Evolutionary conservation across 1,140 invertebrate genomes (phyloP).

Genomic region (Psilanteris sp.): DNA sequence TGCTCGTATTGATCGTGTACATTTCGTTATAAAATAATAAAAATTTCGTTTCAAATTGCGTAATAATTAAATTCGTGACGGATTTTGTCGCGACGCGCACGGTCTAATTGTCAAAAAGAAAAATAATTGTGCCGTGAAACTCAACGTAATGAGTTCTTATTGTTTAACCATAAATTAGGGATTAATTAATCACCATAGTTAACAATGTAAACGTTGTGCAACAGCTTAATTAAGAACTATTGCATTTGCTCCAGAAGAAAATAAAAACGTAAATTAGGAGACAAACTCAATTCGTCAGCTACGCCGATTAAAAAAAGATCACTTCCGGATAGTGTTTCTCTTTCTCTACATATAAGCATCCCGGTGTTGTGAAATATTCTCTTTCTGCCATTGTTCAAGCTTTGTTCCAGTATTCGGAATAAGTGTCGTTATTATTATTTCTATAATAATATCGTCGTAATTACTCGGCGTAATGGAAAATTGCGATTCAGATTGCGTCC

Average conservation of each 20-base stretch:
- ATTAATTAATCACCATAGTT: too few species aligned
- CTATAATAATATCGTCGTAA: slow-evolving; percentile 54
- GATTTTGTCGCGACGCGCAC: too few species aligned
- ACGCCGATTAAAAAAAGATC: slow-evolving; percentile 21
- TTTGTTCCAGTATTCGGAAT: slow-evolving; percentile 35
- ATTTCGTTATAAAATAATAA: too few species aligned
- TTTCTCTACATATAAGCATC: slow-evolving; percentile 30
- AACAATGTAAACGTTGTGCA: slow-evolving; percentile 19
- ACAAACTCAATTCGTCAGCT: slow-evolving; percentile 19
- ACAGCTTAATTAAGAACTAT: slow-evolving; percentile 16
- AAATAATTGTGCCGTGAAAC: too few species aligned
- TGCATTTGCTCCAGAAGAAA: not conserved
- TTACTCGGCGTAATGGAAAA: slow-evolving; percentile 51
- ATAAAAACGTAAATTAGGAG: slow-evolving; percentile 21
- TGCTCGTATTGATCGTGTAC: too few species aligned
- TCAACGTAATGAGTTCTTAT: too few species aligned
- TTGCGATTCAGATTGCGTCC: slow-evolving; percentile 15
- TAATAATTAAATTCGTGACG: too few species aligned
- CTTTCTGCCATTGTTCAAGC: slow-evolving; percentile 47
- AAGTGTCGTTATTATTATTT: slow-evolving; percentile 48
- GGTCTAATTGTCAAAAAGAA: too few species aligned
- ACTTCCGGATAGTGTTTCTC: slow-evolving; percentile 22
- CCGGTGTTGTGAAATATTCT: slow-evolving; percentile 38
- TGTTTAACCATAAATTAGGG: too few species aligned
- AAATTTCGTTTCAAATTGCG: too few species aligned